Evolutionary conservation across 2,113 vertebrate species (phyloP), one percentile per base, ranked within the genome.

Genomic region (Pogonocichla stellata): DNA sequence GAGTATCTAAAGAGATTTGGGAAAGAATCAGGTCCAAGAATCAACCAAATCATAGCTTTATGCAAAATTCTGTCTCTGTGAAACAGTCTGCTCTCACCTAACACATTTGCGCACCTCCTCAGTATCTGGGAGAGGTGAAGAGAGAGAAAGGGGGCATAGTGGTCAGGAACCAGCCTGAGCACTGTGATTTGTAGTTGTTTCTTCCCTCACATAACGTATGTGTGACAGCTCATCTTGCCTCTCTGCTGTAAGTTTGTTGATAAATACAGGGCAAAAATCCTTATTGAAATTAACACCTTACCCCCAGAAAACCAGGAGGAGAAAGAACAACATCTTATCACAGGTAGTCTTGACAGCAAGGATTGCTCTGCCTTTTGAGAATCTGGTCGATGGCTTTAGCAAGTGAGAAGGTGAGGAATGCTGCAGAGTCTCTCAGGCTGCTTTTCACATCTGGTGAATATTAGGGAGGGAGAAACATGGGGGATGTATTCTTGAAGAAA

Each of bases 321-420:
- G 51, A 84, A 94, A 60, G 62, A 93, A 50, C 5, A 51, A 34
- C 34, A 29, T 43, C 24, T 14, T 8, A 26, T 33, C 34, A 70
- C 61, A 92, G 70, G 45, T 45, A 92, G 51, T 36, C 58, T 86
- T 87, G 58, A 66, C 79, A 91, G 83, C 58, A 80, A 75, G 67
- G 19, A 56, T 60, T 83, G 36, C 47, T 87, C 79, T 86, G 29
- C 17, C 69, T 80, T 86, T 93, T 47, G 73, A 70, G 45, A 50
- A 56, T 22, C 51, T 67, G 12, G 7, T 65, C 65, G 62, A 78
- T 40, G 77, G 67, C 64, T 75, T 91, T 93, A 87, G 54, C 60
- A 92, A 97, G 88, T 61, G 71, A 87, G 73, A 60, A 24, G 24
- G 56, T 36, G 66, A 79, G 38, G 65, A 90, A 95, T 31, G 40